Conservation (phyloP, 2,797 vertebrate genomes). For the Schizopygopsis pylzovi region DNA sequence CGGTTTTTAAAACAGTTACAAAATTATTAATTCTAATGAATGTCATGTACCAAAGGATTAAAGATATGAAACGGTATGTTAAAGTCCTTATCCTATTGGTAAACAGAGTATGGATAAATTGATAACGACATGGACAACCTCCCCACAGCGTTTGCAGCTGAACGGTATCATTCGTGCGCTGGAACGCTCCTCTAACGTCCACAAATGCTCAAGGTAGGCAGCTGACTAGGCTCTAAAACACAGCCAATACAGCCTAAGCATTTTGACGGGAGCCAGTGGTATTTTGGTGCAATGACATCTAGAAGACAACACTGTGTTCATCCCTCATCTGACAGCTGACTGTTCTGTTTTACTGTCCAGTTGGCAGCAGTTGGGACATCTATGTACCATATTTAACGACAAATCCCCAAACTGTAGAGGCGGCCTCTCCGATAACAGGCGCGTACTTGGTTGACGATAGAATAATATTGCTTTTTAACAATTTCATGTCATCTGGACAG, state of each 20-base stretch:
- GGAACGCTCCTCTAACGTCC: not conserved
- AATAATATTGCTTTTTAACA: conserved; percentile 33
- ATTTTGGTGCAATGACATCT: conserved; percentile 9
- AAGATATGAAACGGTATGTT: not conserved
- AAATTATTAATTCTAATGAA: not conserved
- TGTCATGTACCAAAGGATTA: not conserved
- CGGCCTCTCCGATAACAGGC: conserved; percentile 27
- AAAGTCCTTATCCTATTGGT: not conserved
- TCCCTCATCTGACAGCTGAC: conserved; percentile 3
- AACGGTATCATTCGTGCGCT: not conserved
- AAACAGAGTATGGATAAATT: not conserved
- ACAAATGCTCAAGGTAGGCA: not conserved
- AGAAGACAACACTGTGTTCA: not conserved
- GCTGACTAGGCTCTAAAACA: conserved; percentile 7
- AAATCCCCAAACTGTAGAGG: conserved; percentile 31
- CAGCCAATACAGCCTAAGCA: not conserved
- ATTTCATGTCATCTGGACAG: conserved; percentile 13
- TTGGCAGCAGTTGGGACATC: conserved; percentile 22
- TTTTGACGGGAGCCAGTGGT: not conserved
- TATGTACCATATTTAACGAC: conserved; percentile 47
- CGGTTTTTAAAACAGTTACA: not conserved
- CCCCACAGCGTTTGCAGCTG: not conserved
- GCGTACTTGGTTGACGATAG: conserved; percentile 31
- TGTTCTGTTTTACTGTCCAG: conserved; percentile 19
- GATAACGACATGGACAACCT: not conserved